phyloP scores from a whole-genome alignment of 2,797 vertebrate genomes.

The Phoeniculus purpureus region DNA sequence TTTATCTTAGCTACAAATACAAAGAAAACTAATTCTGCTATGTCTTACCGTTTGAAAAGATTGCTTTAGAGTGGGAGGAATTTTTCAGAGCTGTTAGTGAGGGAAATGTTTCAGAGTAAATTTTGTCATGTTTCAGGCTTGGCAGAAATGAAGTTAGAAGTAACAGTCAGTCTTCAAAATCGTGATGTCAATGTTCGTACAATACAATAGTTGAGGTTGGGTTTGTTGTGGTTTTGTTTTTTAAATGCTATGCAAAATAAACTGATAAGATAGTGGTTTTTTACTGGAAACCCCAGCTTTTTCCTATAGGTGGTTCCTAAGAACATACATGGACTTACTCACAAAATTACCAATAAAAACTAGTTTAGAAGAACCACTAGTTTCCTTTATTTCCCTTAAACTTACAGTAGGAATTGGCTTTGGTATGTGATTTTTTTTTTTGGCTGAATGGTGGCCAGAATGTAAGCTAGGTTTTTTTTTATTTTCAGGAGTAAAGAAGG shows the following conservation, averaged over 20 bases:
- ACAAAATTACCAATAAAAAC: background rate
- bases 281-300: background rate
- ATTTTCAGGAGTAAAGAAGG: background rate
- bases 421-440: background rate
- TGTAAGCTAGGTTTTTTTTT: background rate
- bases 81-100: background rate
- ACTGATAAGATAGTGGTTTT: background rate
- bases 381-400: background rate
- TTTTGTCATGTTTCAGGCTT: background rate
- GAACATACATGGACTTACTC: background rate
- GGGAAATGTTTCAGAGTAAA: background rate
- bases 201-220: background rate
- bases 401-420: background rate
- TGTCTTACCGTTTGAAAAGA: background rate
- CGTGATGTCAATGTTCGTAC: fast-evolving
- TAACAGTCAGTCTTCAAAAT: background rate
- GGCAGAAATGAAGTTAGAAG: background rate
- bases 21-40: background rate
- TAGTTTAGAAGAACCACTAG: background rate
- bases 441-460: background rate
- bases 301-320: background rate
- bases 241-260: background rate
- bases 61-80: background rate
- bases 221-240: background rate
- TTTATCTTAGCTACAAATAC: background rate